Percentiles rank a stretch among this genome's conserved stretches.
These are phyloP conservation scores for Urocyon cinereoargenteus DNA, from an alignment of 2,797 vertebrate species.

Conservation along the genomic window DNA sequence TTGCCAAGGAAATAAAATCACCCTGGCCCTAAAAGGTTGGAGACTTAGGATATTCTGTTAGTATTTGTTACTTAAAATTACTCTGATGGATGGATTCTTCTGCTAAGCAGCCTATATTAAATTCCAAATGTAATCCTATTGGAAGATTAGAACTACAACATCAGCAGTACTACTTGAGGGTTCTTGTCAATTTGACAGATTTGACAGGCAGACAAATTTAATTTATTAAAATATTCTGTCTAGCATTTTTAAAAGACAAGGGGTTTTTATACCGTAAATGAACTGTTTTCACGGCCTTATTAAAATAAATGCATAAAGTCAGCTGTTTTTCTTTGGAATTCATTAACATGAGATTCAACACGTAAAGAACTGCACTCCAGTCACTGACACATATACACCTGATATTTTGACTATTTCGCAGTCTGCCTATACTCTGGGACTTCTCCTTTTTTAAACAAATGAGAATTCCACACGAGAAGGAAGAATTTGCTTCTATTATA, in stretches of 20 bases:
- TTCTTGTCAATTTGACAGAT: conserved; percentile 78
- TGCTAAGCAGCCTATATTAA: conserved; percentile 28
- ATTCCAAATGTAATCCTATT: conserved; percentile 70
- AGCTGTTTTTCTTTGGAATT: conserved; percentile 73
- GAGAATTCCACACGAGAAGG: not conserved
- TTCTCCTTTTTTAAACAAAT: conserved; percentile 47
- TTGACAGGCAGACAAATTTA: conserved; percentile 80
- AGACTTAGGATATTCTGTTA: conserved; percentile 48
- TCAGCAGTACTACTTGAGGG: conserved; percentile 64
- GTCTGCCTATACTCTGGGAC: not conserved
- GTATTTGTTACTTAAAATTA: conserved; percentile 66
- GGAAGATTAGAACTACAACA: conserved; percentile 52
- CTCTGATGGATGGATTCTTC: conserved; percentile 53
- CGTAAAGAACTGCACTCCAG: not conserved
- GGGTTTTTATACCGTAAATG: conserved; percentile 63
- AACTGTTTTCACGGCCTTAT: conserved; percentile 74
- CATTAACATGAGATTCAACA: conserved; percentile 44
- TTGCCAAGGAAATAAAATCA: conserved; percentile 61
- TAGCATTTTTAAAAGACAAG: conserved; percentile 75
- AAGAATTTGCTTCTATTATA: not conserved
- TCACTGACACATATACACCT: not conserved
- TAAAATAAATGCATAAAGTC: conserved; percentile 81
- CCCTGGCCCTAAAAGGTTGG: not conserved
- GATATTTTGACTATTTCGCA: not conserved
- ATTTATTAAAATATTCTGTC: conserved; percentile 84